These are phyloP conservation scores for Ametastegia equiseti DNA, from an alignment of 2,888 invertebrate genomes.

Conservation along the genomic window DNA sequence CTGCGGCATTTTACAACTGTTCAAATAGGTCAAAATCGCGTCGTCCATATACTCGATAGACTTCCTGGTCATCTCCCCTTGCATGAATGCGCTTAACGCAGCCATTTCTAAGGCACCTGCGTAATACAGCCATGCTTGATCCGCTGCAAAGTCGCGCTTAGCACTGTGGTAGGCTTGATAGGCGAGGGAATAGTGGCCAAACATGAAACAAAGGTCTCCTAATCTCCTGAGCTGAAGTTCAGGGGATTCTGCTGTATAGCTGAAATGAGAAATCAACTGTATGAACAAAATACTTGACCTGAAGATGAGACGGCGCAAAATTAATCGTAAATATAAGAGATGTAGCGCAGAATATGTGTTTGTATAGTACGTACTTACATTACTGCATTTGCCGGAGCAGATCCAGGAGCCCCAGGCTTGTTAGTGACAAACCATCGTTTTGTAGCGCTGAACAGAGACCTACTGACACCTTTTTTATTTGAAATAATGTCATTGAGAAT, in stretches of 20 bases:
- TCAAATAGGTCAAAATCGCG: constrained; percentile 93
- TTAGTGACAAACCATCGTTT: constrained; percentile 97
- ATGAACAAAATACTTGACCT: constrained; percentile 34
- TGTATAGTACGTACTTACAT: constrained; percentile 81
- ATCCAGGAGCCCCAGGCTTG: constrained; percentile 85
- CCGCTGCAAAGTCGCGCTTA: constrained; percentile 98
- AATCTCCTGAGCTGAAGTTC: constrained; percentile 95
- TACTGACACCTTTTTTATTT: constrained; percentile 94
- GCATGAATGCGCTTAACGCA: constrained; percentile 93
- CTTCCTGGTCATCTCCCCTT: constrained; percentile 86
- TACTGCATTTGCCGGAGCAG: constrained; percentile 86
- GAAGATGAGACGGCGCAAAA: not conserved
- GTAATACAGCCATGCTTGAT: constrained; percentile 98
- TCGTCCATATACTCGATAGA: constrained; percentile 96
- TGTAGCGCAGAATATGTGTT: not conserved
- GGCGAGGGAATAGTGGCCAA: constrained; percentile 94
- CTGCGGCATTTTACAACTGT: constrained; percentile 93
- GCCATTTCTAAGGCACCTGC: constrained; percentile 99
- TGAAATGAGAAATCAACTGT: constrained; percentile 66
- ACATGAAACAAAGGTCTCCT: constrained; percentile 97
- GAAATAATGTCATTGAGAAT: constrained; percentile 88
- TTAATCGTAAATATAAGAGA: not conserved
- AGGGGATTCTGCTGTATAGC: constrained; percentile 89
- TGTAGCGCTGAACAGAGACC: constrained; percentile 95
- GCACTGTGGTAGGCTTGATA: constrained; percentile 97